Percentiles rank a stretch among this genome's conserved stretches.
phyloP scores from a whole-genome alignment of 2,113 vertebrate genomes.

The Halichoerus grypus region DNA sequence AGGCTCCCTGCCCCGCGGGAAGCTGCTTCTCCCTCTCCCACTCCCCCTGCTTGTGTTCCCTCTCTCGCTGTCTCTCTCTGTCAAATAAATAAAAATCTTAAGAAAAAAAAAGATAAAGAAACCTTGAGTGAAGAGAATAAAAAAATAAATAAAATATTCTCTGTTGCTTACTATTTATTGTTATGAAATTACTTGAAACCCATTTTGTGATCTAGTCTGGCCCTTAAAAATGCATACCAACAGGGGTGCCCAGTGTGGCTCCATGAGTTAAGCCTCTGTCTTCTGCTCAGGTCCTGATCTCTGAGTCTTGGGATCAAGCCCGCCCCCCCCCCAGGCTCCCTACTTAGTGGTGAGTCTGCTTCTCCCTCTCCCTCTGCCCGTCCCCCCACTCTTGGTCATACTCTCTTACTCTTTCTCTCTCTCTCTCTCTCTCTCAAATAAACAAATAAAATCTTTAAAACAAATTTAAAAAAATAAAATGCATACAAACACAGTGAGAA shows the following conservation, averaged over 20 bases:
- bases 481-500: background rate
- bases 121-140: background rate
- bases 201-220: background rate
- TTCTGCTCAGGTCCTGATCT: background rate
- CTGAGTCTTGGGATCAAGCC: background rate
- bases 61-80: too few relatives aligned
- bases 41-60: too few relatives aligned
- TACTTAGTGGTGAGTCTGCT: background rate
- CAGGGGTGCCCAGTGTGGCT: background rate
- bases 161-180: background rate
- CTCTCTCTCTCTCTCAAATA: too few relatives aligned
- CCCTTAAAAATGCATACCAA: conserved; percentile 31
- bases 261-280: background rate
- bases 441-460: background rate
- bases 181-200: background rate
- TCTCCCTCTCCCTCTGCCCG: background rate
- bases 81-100: too few relatives aligned
- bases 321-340: background rate
- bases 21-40: too few relatives aligned
- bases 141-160: background rate
- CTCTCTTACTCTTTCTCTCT: too few relatives aligned
- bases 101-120: background rate
- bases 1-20: too few relatives aligned
- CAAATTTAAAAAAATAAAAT: background rate
- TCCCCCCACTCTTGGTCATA: background rate